Evolutionary conservation across 92 coral and sea anemone genomes (phyloP), one percentile per base, ranked within the genome.

Genomic region (Scolanthus callimorphus): DNA sequence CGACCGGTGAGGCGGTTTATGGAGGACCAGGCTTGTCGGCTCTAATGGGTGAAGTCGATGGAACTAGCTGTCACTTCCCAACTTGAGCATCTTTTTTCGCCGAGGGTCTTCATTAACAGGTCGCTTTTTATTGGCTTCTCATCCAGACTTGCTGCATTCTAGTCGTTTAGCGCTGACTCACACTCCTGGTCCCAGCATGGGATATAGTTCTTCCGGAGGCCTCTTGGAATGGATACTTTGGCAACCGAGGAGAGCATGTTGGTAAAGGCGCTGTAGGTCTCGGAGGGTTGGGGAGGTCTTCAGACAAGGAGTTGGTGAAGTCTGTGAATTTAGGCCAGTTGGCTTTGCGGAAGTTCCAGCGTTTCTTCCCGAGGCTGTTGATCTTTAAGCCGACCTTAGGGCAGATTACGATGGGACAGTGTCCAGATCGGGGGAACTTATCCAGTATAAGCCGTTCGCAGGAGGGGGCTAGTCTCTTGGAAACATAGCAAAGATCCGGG

Each of bases 401-500:
- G n/a, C n/a, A n/a, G n/a, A n/a, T n/a, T n/a, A n/a, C n/a, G n/a
- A n/a, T n/a, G n/a, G n/a, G n/a, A n/a, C n/a, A n/a, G n/a, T n/a
- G n/a, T n/a, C n/a, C n/a, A n/a, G n/a, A n/a, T n/a, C n/a, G n/a
- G n/a, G n/a, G n/a, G n/a, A n/a, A n/a, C n/a, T n/a, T n/a, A n/a
- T n/a, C n/a, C n/a, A n/a, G n/a, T n/a, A n/a, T n/a, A n/a, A n/a
- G n/a, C n/a, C n/a, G n/a, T n/a, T 29, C 24, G 15, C 20, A 29
- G 0, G 20, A 17, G 9, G 25, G 17, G 4, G 67, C 29, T 19
- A 39, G 4, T 17, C 3, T n/a, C 39, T 17, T 8, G 12, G 69
- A 62, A 11, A 62, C 57, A 20, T 41, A 61, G n/a, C 34, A 59
- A 24, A 59, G 65, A n/a, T 59, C 65, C n/a, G 65, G 65, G 8